Evolutionary conservation across 1,140 invertebrate species (phyloP), one percentile per base, ranked within the genome.

Genomic region (Halyomorpha halys): DNA sequence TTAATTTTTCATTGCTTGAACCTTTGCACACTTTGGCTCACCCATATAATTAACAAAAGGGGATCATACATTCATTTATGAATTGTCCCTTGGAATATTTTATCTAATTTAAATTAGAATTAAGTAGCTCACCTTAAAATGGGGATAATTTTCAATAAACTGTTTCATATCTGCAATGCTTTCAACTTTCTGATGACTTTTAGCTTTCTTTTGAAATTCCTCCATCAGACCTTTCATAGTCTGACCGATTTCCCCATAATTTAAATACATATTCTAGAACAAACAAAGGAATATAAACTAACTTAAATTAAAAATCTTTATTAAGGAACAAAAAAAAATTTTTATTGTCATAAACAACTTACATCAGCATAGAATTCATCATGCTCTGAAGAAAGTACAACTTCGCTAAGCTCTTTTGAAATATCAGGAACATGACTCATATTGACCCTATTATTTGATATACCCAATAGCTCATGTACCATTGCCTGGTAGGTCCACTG

Each of bases 401-500:
- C 86, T 80, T 97, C 93, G 70, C 87, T 84, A 30, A 96, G 79
- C 69, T 98, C 94, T 75, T 94, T 94, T n/a, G 82, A 82, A 59
- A 89, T 83, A 25, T 85, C 86, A 45, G 88, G 85, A 18, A 94
- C 82, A 65, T 86, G 81, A 1, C 87, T 86, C 59, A 99, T 79
- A 74, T 89, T 91, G 4, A 99, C 94, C 66, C 94, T 81, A 77
- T 98, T 98, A 72, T 98, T 99, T 68, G 86, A 86, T 68, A 99
- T 97, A 0, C 86, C 88, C 25, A 99, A 75, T 53, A 99, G 76
- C 78, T 99, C 96, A 76, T 99, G 97, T 3, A 99, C 94, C 97
- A 99, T 99, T 11, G 96, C 96, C 77, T 99, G 96, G 77, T 99
- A 99, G 0, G 96, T 99, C 97, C 97, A 99, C 82, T 94, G 73